Percentiles rank a stretch among this genome's conserved stretches.
Evolutionary conservation across 1,140 invertebrate genomes (phyloP).

Genomic region (Colletes latitarsis): DNA sequence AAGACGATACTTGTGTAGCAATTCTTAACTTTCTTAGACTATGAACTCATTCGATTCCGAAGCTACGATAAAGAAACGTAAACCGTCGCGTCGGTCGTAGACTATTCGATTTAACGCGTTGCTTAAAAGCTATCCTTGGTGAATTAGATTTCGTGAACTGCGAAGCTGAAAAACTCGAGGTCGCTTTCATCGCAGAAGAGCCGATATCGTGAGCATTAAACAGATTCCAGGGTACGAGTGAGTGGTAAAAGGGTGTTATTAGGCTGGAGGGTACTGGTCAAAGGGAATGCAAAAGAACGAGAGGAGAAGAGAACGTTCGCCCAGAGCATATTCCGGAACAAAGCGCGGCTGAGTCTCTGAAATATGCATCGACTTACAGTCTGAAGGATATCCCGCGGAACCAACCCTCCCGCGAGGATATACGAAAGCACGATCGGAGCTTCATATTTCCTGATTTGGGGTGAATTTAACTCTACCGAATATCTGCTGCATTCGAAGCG

Average conservation of each 20-base stretch:
- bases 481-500: conserved; percentile 45
- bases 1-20: not conserved
- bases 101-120: conserved; percentile 17
- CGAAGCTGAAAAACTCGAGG: conserved; percentile 14
- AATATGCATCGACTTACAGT: conserved; percentile 70
- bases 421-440: conserved; percentile 62
- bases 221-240: conserved; percentile 56
- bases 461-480: conserved; percentile 65
- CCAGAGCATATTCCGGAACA: conserved; percentile 68
- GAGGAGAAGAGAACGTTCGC: conserved; percentile 45
- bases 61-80: not conserved
- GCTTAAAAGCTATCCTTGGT: conserved; percentile 31
- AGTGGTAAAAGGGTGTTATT: conserved; percentile 67
- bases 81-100: not conserved
- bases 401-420: conserved; percentile 59
- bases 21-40: not conserved
- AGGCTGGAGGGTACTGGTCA: conserved; percentile 65
- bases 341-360: conserved; percentile 65
- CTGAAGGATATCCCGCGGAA: conserved; percentile 58
- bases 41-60: not conserved
- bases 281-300: conserved; percentile 65
- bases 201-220: conserved; percentile 66
- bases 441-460: conserved; percentile 70
- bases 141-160: conserved; percentile 44
- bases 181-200: conserved; percentile 40